Conservation (phyloP, 1,140 invertebrate species). For the Dendrolimus punctatus region DNA sequence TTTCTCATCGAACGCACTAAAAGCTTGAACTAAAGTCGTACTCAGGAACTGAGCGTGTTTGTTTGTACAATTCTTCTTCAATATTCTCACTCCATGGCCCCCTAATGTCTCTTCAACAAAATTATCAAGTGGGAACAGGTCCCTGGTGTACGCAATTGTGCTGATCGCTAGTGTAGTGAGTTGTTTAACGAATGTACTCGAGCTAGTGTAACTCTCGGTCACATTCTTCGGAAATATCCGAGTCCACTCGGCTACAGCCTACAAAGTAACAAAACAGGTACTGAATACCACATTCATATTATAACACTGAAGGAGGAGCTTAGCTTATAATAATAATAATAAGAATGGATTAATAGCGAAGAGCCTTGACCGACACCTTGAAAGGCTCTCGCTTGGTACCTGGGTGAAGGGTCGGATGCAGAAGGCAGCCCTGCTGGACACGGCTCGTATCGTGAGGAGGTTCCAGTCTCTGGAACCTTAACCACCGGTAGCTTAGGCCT, state of each 20-base stretch:
- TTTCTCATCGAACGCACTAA: conserved; percentile 57
- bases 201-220: conserved; percentile 47
- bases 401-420: too few species aligned
- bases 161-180: conserved; percentile 45
- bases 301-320: too few species aligned
- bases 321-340: too few species aligned
- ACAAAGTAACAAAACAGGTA: conserved; percentile 4
- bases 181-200: conserved; percentile 56
- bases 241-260: conserved; percentile 43
- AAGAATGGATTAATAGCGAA: too few species aligned
- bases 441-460: too few species aligned
- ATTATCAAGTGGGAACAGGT: conserved; percentile 40
- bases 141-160: conserved; percentile 47
- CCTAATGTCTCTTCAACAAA: conserved; percentile 40
- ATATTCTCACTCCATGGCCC: conserved; percentile 33
- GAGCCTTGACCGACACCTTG: too few species aligned
- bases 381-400: too few species aligned
- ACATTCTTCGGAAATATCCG: conserved; percentile 41
- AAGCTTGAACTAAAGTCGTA: conserved; percentile 39
- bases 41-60: conserved; percentile 49
- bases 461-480: too few species aligned
- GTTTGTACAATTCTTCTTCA: conserved; percentile 46
- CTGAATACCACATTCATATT: too few species aligned
- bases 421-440: too few species aligned
- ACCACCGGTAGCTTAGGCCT: too few species aligned